Base-by-base conservation (phyloP, 2,888 invertebrate species). In the Papilio protenor region DNA sequence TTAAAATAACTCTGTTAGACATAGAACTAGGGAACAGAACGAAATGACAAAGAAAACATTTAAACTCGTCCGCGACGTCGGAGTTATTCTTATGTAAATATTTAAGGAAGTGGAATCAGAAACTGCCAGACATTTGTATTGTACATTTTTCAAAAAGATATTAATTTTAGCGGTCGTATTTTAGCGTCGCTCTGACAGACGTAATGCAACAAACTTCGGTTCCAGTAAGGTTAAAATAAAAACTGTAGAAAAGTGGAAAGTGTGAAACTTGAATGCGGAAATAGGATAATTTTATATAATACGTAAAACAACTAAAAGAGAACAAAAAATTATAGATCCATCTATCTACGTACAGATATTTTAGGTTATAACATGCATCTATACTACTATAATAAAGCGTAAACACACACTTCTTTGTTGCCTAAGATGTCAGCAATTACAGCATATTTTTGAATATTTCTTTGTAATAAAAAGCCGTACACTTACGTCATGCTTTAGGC, bases 111-210 rank as follows among this genome's bases (percentile, higher is more conserved):
- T 59, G 69, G 74, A 77, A 77, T 74, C 70, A 70, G 61, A 69
- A 70, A 59, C 74, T 74, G 57, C 75, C 78, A 70, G 80, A 77
- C 75, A 77, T 72, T 66, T 69, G 78, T 71, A 82, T 81, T 78
- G 81, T 82, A 79, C 81, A 81, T 76, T 79, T 77, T 80, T 75
- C 82, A 81, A 82, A 82, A 80, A 83, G 83, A 83, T 82, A 84
- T 83, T 83, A 83, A 84, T 84, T 83, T 83, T 76, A 79, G 79
- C 77, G 71, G 79, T 75, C 80, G 81, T 80, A 80, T 82, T 83
- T 82, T 77, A 79, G 79, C 79, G 78, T 77, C 82, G 80, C 18
- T 52, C 70, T 81, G 81, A 83, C 80, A 79, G 78, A 47, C 27
- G 66, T 73, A 23, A 64, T 80, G 77, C 78, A 77, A 72, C 72